These are phyloP conservation scores for Polietes domitor DNA, from an alignment of 2,888 invertebrate genomes.

Conservation along the genomic window DNA sequence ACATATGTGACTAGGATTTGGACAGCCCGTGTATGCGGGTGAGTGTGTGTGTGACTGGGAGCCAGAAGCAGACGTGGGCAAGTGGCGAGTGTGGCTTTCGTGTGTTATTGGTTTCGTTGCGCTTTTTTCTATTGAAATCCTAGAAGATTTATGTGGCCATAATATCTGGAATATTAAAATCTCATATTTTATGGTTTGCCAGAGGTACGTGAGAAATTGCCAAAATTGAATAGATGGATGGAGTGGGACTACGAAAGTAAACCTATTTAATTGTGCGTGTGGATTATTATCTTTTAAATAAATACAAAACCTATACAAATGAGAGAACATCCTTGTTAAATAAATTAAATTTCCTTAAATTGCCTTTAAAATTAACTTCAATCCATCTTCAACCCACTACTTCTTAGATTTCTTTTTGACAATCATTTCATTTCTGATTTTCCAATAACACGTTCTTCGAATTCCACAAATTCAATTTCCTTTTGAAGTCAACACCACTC, in stretches of 20 bases:
- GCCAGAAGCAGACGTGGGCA: too few relatives aligned
- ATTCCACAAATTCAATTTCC: background rate
- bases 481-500: background rate
- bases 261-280: background rate
- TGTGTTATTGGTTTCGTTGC: constrained; percentile 17
- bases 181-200: constrained; percentile 6
- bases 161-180: constrained; percentile 6
- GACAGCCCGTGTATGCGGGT: background rate
- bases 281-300: background rate
- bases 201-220: background rate
- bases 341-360: too few relatives aligned
- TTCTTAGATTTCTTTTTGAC: background rate
- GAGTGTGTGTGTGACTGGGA: background rate
- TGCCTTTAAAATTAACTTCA: background rate
- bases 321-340: too few relatives aligned
- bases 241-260: background rate
- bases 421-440: background rate
- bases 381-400: background rate
- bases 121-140: constrained; percentile 14
- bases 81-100: background rate
- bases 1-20: constrained; percentile 35
- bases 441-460: background rate
- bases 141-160: background rate
- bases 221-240: background rate
- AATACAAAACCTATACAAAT: too few relatives aligned